These are phyloP conservation scores for Chlamydotis undulata DNA, from an alignment of 2,113 vertebrate genomes.

Conservation along the genomic window DNA sequence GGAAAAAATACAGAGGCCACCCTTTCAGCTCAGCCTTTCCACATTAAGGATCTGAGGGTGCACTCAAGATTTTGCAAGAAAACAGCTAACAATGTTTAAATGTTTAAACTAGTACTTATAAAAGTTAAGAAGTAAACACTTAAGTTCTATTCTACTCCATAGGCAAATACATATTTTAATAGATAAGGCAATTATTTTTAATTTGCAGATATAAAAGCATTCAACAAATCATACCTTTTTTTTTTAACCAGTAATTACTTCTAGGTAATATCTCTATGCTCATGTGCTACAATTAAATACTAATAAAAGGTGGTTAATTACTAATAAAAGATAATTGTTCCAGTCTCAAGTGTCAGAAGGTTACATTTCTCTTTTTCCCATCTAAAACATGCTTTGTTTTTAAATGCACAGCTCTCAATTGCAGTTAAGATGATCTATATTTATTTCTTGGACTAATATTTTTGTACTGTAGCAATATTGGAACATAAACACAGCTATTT, in stretches of 20 bases:
- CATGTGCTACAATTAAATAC: neutral
- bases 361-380: neutral
- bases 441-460: neutral
- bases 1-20: neutral
- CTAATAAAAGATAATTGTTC: constrained; percentile 25
- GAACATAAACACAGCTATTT: neutral
- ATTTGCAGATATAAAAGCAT: neutral
- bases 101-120: neutral
- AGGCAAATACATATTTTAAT: neutral
- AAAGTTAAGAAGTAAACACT: neutral
- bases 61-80: neutral
- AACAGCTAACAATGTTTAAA: neutral
- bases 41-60: neutral
- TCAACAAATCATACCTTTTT: neutral
- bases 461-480: neutral
- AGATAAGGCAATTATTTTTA: constrained; percentile 6
- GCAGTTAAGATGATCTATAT: neutral
- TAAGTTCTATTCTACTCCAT: neutral
- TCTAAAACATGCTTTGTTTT: neutral
- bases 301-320: neutral
- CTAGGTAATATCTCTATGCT: neutral
- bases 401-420: neutral
- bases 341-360: neutral
- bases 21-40: neutral
- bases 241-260: constrained; percentile 18